Evolutionary conservation across 2,888 invertebrate species (phyloP).

Genomic region (Rhodophaea formosa): DNA sequence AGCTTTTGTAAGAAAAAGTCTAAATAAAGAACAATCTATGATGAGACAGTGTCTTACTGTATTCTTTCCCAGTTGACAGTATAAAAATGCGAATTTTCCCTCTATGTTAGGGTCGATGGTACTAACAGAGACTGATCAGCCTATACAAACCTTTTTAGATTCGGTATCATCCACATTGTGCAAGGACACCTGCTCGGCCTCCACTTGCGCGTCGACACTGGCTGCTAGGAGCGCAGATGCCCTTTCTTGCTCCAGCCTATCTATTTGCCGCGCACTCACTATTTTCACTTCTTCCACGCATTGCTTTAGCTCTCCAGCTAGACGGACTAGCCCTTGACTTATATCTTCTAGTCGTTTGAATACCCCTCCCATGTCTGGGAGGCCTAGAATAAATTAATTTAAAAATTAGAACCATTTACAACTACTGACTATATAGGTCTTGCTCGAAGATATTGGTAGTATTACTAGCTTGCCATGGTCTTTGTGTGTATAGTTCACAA

Average conservation of each 20-base stretch:
- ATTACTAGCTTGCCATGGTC: no score
- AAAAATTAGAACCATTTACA: no score
- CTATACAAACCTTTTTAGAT: slow-evolving; percentile 88
- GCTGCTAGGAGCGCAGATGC: slow-evolving; percentile 85
- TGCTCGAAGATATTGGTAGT: no score
- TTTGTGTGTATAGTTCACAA: no score
- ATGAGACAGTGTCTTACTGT: no score
- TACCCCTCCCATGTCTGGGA: slow-evolving; percentile 66
- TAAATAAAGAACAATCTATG: no score
- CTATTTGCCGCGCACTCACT: slow-evolving; percentile 83
- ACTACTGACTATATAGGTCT: no score
- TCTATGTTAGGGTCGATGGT: no score
- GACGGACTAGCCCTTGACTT: slow-evolving; percentile 83
- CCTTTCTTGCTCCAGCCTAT: slow-evolving; percentile 82
- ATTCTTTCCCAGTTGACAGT: no score
- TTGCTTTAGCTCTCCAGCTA: slow-evolving; percentile 86
- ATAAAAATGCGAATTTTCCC: no score
- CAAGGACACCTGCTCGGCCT: slow-evolving; percentile 68
- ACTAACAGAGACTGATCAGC: no score
- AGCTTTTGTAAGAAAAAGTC: no score
- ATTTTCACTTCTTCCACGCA: slow-evolving; percentile 88
- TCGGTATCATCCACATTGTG: slow-evolving; percentile 82
- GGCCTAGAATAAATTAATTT: slow-evolving; percentile 35
- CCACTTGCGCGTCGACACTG: slow-evolving; percentile 84
- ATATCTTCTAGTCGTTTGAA: slow-evolving; percentile 86